Conservation (phyloP, 1,140 invertebrate genomes). For the Leucophenga varia region DNA sequence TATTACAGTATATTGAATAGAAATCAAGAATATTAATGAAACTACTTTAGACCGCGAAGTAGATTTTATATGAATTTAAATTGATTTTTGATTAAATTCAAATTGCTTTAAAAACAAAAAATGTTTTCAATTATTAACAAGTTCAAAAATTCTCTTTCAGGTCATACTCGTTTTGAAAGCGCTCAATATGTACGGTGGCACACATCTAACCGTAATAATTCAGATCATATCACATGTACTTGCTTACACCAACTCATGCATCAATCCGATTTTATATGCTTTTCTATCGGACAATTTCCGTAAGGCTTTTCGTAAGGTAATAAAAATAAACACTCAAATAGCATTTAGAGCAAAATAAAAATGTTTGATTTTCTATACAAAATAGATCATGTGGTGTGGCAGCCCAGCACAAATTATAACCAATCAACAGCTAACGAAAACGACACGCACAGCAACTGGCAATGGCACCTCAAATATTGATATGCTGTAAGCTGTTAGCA, state of each 20-base stretch:
- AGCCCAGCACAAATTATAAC: constrained; percentile 43
- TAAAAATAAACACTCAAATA: neutral
- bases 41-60: no score
- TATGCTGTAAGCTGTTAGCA: constrained; percentile 56
- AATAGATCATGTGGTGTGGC: constrained; percentile 51
- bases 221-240: constrained; percentile 88
- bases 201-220: constrained; percentile 68
- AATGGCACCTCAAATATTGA: constrained; percentile 53
- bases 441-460: constrained; percentile 49
- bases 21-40: no score
- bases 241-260: constrained; percentile 92
- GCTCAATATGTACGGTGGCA: constrained; percentile 67
- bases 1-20: no score
- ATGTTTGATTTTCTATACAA: neutral
- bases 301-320: constrained; percentile 73
- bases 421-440: constrained; percentile 48
- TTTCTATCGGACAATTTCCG: constrained; percentile 83
- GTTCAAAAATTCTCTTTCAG: no score
- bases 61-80: no score
- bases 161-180: constrained; percentile 80
- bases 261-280: constrained; percentile 95
- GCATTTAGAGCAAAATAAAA: neutral
- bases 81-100: no score
- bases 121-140: no score
- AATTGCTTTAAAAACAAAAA: no score